A percentile compares a stretch with the other conserved stretches of the same genome.
These are phyloP conservation scores for Drosophila jambulina DNA, from an alignment of 1,140 invertebrate genomes.

Conservation along the genomic window DNA sequence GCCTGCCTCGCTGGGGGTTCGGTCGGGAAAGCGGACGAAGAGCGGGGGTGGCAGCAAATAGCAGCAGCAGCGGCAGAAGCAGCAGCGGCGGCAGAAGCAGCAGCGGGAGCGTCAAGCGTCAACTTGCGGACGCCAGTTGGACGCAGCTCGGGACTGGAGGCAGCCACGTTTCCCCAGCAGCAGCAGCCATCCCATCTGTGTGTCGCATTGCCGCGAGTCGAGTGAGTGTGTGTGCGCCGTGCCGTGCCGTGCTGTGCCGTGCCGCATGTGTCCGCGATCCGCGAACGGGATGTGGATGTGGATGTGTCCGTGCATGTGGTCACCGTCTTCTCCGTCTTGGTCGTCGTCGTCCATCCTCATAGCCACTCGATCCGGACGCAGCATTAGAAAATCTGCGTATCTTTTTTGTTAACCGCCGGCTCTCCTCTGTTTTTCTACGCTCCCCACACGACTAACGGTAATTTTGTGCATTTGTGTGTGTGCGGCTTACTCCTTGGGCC, in stretches of 20 bases:
- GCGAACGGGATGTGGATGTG: slow-evolving; percentile 33
- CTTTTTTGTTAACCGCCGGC: slow-evolving; percentile 12
- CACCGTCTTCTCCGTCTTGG: slow-evolving; percentile 2
- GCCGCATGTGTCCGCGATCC: slow-evolving; percentile 31
- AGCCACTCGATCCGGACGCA: slow-evolving; percentile 5
- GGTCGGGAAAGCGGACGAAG: slow-evolving; percentile 17
- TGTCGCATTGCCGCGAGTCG: slow-evolving; percentile 11
- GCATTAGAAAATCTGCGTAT: not conserved
- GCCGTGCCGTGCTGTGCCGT: slow-evolving; percentile 11
- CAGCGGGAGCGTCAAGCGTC: slow-evolving; percentile 18
- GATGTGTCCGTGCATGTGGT: slow-evolving; percentile 11
- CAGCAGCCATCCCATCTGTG: slow-evolving; percentile 19
- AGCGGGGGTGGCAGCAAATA: slow-evolving; percentile 7
- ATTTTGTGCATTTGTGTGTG: not conserved
- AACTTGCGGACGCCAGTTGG: slow-evolving; percentile 46
- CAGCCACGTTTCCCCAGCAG: slow-evolving; percentile 38
- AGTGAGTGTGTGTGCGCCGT: slow-evolving; percentile 20
- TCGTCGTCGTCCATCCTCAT: slow-evolving; percentile 3
- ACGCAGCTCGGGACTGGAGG: slow-evolving; percentile 47
- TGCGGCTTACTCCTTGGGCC: not conserved
- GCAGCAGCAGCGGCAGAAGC: slow-evolving; percentile 1
- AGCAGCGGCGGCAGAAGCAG: slow-evolving; percentile 6
- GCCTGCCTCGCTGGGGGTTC: slow-evolving; percentile 3
- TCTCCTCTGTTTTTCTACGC: slow-evolving; percentile 11
- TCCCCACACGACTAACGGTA: slow-evolving; percentile 16